Percentiles rank a stretch among this genome's conserved stretches.
Evolutionary conservation across 2,888 invertebrate species (phyloP).

Genomic region (Congeria kusceri): DNA sequence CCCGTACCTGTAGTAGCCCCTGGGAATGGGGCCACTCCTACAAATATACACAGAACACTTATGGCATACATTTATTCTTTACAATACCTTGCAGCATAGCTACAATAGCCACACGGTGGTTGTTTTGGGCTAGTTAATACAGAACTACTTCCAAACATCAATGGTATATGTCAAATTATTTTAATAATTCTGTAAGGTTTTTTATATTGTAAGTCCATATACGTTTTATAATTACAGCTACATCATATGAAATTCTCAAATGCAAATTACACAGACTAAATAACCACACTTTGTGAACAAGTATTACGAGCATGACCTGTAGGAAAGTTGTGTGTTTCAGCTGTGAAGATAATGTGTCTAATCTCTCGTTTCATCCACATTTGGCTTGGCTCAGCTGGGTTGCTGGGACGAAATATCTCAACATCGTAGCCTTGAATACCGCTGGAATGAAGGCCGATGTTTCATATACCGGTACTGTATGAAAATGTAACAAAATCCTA

Average conservation of each 20-base stretch:
- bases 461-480: too few species aligned
- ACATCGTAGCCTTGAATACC: constrained; percentile 94
- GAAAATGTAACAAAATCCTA: too few species aligned
- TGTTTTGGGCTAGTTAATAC: too few species aligned
- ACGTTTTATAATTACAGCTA: too few species aligned
- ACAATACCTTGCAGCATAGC: too few species aligned
- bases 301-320: constrained; percentile 84
- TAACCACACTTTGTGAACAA: too few species aligned
- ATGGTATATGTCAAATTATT: too few species aligned
- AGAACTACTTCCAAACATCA: too few species aligned
- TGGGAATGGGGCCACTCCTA: constrained; percentile 97
- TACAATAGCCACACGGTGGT: too few species aligned
- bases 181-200: neutral
- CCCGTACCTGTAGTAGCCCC: constrained; percentile 99
- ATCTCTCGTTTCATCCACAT: constrained; percentile 87
- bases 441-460: constrained; percentile 86
- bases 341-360: constrained; percentile 97
- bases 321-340: constrained; percentile 99
- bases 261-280: too few species aligned
- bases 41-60: constrained; percentile 4
- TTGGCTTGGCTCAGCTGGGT: constrained; percentile 89
- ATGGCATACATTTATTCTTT: too few species aligned
- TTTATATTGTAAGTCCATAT: neutral
- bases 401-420: constrained; percentile 89
- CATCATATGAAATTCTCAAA: too few species aligned